Percentiles rank a stretch among this genome's conserved stretches.
Conservation (phyloP, 2,888 invertebrate species). For the Plebejus melissa region DNA sequence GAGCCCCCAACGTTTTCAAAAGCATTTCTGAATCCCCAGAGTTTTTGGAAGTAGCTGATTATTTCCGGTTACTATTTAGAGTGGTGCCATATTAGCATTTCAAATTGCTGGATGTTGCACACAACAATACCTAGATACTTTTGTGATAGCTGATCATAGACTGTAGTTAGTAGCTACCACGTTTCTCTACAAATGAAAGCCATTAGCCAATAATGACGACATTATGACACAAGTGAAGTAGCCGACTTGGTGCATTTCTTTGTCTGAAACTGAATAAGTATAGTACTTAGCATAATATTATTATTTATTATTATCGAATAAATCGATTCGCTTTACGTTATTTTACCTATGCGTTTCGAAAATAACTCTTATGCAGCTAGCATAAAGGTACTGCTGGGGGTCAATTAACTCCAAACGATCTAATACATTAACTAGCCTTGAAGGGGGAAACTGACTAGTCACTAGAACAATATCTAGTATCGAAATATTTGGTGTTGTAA, state of each 20-base stretch:
- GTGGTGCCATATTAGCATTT: too few relatives aligned
- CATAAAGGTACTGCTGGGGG: background rate
- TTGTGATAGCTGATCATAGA: too few relatives aligned
- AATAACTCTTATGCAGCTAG: background rate
- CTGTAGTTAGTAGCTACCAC: too few relatives aligned
- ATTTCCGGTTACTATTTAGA: too few relatives aligned
- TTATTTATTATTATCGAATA: background rate
- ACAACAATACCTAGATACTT: too few relatives aligned
- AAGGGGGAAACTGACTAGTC: conserved; percentile 13
- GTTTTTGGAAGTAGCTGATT: too few relatives aligned
- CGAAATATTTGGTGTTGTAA: conserved; percentile 25
- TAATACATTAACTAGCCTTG: background rate
- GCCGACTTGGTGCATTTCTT: background rate
- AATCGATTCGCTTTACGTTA: background rate
- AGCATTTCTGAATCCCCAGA: too few relatives aligned
- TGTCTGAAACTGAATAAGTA: background rate
- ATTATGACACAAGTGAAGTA: background rate
- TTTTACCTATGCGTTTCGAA: background rate
- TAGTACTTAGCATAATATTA: background rate
- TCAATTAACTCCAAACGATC: background rate
- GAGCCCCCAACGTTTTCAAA: too few relatives aligned
- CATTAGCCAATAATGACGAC: too few relatives aligned
- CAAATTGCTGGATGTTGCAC: too few relatives aligned
- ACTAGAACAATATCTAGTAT: conserved; percentile 17
- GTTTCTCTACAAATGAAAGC: too few relatives aligned